Conservation (phyloP, 2,113 vertebrate genomes). For the Cairina moschata region DNA sequence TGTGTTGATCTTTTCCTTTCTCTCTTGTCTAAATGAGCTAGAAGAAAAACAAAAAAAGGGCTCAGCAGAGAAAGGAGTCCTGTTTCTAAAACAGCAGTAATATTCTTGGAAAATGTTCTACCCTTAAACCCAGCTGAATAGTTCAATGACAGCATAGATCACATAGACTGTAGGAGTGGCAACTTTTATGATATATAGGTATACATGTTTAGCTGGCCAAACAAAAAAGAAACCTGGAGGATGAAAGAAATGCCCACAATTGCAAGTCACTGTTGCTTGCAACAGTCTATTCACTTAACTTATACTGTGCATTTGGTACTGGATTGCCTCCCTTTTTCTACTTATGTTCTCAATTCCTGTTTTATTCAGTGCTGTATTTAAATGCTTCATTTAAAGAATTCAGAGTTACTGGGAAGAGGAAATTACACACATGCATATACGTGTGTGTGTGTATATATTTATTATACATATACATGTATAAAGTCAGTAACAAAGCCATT, state of each 20-base stretch:
- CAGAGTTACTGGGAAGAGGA: background rate
- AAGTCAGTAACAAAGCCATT: background rate
- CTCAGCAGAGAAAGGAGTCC: background rate
- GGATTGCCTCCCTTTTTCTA: background rate
- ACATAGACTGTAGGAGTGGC: background rate
- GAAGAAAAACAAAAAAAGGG: slow-evolving; percentile 1
- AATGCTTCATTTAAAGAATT: background rate
- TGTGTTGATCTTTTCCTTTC: background rate
- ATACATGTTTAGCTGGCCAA: background rate
- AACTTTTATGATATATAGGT: slow-evolving; percentile 17
- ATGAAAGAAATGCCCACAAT: background rate
- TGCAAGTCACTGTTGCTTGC: background rate
- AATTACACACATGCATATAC: background rate
- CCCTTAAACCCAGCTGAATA: slow-evolving; percentile 10
- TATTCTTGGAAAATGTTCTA: background rate
- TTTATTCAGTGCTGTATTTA: background rate
- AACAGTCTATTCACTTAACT: background rate
- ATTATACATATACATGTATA: rapidly evolving
- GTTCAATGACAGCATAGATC: background rate
- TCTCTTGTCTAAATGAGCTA: background rate
- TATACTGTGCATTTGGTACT: background rate
- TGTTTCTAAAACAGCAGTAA: background rate
- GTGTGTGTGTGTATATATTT: no score
- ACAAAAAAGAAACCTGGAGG: background rate
- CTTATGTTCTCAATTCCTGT: background rate